Evolutionary conservation across 2,888 invertebrate genomes (phyloP).

Genomic region (Opisthograptis luteolata): DNA sequence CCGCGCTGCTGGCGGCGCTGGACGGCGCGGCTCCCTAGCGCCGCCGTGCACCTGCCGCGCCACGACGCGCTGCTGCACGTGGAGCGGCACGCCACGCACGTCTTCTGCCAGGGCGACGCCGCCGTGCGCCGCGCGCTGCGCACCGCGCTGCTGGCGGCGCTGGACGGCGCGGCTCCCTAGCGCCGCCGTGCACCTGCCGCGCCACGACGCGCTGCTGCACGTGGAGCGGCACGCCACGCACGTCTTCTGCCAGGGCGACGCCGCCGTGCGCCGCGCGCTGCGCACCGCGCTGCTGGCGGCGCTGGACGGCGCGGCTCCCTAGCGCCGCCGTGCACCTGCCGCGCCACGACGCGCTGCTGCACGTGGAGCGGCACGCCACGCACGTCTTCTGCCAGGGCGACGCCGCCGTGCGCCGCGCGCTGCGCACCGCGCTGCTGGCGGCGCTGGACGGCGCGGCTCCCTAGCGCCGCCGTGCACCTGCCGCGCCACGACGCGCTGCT

Average conservation of each 20-base stretch:
- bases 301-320: conserved; percentile 32
- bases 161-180: conserved; percentile 91
- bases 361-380: too few species aligned
- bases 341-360: background rate
- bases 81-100: conserved; percentile 71
- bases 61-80: conserved; percentile 54
- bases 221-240: conserved; percentile 95
- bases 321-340: background rate
- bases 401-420: background rate
- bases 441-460: background rate
- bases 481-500: too few species aligned
- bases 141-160: conserved; percentile 87
- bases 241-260: conserved; percentile 92
- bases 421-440: background rate
- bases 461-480: too few species aligned
- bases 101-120: conserved; percentile 88
- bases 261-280: conserved; percentile 84
- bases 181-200: conserved; percentile 93
- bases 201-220: conserved; percentile 94
- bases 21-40: conserved; percentile 93
- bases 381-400: too few species aligned
- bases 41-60: conserved; percentile 64
- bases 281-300: conserved; percentile 72
- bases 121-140: conserved; percentile 90
- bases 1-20: conserved; percentile 89